phyloP scores from a whole-genome alignment of 2,888 invertebrate species.

The Lobophora halterata region DNA sequence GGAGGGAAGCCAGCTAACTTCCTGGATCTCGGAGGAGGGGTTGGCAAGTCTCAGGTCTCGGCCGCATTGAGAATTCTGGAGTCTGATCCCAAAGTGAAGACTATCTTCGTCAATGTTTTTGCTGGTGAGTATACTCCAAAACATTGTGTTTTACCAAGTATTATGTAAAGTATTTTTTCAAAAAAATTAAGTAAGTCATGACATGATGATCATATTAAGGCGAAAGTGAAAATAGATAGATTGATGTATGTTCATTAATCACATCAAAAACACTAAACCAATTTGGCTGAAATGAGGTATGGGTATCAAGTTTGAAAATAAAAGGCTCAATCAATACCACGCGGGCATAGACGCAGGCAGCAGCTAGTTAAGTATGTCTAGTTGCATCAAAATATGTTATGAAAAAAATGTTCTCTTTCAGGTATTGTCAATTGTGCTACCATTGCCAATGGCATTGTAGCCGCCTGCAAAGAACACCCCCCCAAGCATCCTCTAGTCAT shows the following conservation, averaged over 20 bases:
- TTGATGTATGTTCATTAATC: no score
- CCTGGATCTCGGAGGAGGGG: constrained; percentile 97
- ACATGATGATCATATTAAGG: no score
- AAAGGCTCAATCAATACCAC: no score
- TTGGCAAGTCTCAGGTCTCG: constrained; percentile 95
- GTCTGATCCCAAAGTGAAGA: constrained; percentile 92
- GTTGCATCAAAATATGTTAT: neutral
- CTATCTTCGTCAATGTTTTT: constrained; percentile 98
- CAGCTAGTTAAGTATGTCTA: no score
- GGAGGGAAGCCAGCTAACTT: constrained; percentile 99
- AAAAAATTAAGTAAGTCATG: no score
- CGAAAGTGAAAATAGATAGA: no score
- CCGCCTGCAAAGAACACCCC: constrained; percentile 89
- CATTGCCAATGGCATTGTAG: constrained; percentile 96
- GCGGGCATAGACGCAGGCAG: no score
- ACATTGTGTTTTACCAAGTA: no score
- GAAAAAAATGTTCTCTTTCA: constrained; percentile 33
- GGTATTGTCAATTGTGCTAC: constrained; percentile 99
- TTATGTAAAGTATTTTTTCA: no score
- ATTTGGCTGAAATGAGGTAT: no score
- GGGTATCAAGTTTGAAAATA: no score
- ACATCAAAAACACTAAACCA: no score
- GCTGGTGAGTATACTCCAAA: constrained; percentile 82
- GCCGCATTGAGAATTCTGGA: constrained; percentile 96
- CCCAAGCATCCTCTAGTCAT: constrained; percentile 95